phyloP scores from a whole-genome alignment of 2,797 vertebrate species.

The Brachyrhaphis roseni region DNA sequence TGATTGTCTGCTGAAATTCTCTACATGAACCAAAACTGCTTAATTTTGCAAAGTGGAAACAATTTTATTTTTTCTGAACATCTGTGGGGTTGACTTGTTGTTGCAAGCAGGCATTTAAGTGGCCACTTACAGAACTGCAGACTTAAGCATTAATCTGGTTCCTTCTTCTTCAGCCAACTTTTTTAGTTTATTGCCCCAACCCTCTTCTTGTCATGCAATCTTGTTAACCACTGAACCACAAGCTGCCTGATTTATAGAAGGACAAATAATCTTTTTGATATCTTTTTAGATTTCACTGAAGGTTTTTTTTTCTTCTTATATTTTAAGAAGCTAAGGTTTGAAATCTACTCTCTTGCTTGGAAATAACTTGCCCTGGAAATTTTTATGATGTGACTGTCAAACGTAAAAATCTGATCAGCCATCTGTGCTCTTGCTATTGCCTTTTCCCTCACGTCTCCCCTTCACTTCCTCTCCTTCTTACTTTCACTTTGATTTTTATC shows the following conservation, averaged over 20 bases:
- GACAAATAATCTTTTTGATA: neutral
- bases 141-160: neutral
- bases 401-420: constrained; percentile 53
- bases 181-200: neutral
- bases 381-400: constrained; percentile 61
- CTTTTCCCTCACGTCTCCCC: constrained; percentile 48
- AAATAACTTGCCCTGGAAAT: constrained; percentile 40
- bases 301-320: constrained; percentile 4
- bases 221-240: neutral
- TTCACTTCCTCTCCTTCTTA: constrained; percentile 27
- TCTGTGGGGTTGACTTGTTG: neutral
- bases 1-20: neutral
- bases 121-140: neutral
- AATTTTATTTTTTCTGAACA: neutral
- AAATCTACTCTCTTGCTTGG: constrained; percentile 23
- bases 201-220: neutral
- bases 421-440: constrained; percentile 48
- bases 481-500: constrained; percentile 57
- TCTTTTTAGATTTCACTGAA: constrained; percentile 3
- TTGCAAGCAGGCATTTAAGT: neutral
- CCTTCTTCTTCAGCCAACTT: neutral
- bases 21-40: neutral
- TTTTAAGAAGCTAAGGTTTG: constrained; percentile 21
- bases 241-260: neutral
- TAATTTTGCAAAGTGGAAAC: neutral